Evolutionary conservation across 2,888 invertebrate species (phyloP).

Genomic region (Amblyteles armatorius): DNA sequence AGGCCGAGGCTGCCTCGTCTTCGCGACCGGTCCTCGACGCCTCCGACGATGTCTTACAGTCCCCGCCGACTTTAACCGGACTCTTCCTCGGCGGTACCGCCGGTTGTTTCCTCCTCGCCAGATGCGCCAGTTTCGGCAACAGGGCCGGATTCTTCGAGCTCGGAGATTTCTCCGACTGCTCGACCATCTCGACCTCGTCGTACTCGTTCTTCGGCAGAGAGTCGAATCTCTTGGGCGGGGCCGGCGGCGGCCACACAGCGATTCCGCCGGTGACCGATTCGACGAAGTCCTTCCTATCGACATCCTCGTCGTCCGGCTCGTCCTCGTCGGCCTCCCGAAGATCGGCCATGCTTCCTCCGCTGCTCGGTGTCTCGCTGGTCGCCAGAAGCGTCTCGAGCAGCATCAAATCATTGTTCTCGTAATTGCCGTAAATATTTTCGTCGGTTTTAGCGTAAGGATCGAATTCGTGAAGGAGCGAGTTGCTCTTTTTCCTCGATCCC

Average conservation of each 20-base stretch:
- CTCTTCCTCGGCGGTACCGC: conserved; percentile 78
- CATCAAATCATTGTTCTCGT: conserved; percentile 87
- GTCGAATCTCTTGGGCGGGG: conserved; percentile 88
- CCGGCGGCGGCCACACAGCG: conserved; percentile 85
- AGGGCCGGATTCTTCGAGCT: conserved; percentile 77
- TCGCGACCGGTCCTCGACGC: conserved; percentile 7
- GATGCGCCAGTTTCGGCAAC: conserved; percentile 77
- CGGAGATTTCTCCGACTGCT: conserved; percentile 65
- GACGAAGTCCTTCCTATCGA: conserved; percentile 84
- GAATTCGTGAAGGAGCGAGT: conserved; percentile 78
- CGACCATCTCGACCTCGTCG: conserved; percentile 78
- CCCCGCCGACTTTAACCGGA: conserved; percentile 61
- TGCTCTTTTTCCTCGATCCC: conserved; percentile 76
- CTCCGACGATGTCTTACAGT: conserved; percentile 65
- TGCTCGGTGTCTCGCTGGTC: conserved; percentile 89
- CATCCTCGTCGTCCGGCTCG: conserved; percentile 81
- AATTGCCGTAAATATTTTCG: conserved; percentile 80
- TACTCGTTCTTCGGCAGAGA: conserved; percentile 87
- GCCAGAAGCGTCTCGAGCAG: conserved; percentile 89
- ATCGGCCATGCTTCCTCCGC: conserved; percentile 84
- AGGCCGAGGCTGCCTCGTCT: conserved; percentile 1
- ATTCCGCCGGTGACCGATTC: conserved; percentile 78
- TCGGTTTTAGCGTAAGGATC: conserved; percentile 77
- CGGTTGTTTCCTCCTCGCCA: conserved; percentile 81
- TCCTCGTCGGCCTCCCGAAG: conserved; percentile 85